phyloP scores from a whole-genome alignment of 2,113 vertebrate genomes.

The Gasterosteus aculeatus region DNA sequence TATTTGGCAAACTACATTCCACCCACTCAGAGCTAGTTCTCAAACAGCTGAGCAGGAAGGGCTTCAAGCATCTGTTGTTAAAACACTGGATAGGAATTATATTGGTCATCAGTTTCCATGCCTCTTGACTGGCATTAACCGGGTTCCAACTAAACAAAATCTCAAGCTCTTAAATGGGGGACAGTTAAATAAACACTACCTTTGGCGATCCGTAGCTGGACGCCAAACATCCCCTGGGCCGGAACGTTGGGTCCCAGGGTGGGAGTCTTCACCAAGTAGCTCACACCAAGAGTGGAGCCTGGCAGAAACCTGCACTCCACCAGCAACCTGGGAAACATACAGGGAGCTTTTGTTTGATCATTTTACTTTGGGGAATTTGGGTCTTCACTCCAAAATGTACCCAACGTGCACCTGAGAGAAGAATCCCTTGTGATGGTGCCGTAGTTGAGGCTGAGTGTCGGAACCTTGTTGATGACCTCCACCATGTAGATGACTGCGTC shows the following conservation, averaged over 20 bases:
- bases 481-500: conserved; percentile 79
- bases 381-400: neutral
- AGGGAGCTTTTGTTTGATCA: neutral
- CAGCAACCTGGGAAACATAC: conserved; percentile 67
- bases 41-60: neutral
- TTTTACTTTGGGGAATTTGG: too few relatives aligned
- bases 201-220: conserved; percentile 82
- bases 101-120: neutral
- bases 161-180: neutral
- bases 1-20: neutral
- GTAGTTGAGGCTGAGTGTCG: conserved; percentile 76
- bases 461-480: conserved; percentile 76
- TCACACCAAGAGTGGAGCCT: conserved; percentile 63
- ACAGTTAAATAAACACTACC: conserved; percentile 51
- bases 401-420: conserved; percentile 72
- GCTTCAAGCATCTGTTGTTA: neutral
- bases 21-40: conserved; percentile 2
- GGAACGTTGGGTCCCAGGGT: conserved; percentile 71
- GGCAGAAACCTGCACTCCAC: conserved; percentile 80
- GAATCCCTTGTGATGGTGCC: conserved; percentile 83
- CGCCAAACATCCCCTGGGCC: conserved; percentile 77
- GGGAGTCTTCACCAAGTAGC: conserved; percentile 81
- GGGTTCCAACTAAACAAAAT: neutral
- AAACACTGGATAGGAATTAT: neutral
- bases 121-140: neutral